phyloP scores from a whole-genome alignment of 2,113 vertebrate genomes.

The Setophaga coronata region DNA sequence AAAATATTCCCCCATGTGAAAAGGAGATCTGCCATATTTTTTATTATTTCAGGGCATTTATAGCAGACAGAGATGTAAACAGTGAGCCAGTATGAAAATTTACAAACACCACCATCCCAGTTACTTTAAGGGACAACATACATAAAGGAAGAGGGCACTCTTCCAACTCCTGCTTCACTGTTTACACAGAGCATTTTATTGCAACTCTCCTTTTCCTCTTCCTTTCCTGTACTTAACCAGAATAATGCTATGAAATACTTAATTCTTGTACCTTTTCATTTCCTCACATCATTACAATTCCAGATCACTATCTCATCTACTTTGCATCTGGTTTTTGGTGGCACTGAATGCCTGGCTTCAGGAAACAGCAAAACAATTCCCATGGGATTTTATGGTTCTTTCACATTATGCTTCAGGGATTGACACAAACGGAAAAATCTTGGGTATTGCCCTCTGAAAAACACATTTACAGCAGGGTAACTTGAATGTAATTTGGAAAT shows the following conservation, averaged over 20 bases:
- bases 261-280: neutral
- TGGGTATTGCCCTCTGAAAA: neutral
- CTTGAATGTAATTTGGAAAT: slow-evolving; percentile 19
- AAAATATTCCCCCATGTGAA: neutral
- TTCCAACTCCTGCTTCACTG: neutral
- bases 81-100: neutral
- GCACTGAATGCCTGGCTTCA: neutral
- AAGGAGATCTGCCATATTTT: neutral
- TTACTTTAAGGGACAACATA: neutral
- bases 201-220: neutral
- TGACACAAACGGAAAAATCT: neutral
- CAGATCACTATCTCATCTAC: neutral
- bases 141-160: neutral
- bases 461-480: neutral
- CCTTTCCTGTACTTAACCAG: neutral
- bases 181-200: neutral
- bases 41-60: neutral
- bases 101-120: neutral
- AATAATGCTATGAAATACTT: neutral
- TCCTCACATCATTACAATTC: neutral
- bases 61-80: neutral
- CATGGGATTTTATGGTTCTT: slow-evolving; percentile 3
- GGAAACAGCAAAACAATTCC: slow-evolving; percentile 17
- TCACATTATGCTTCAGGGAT: neutral
- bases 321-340: neutral